Evolutionary conservation across 2,888 invertebrate species (phyloP).

Genomic region (Acanthopleura granulata): DNA sequence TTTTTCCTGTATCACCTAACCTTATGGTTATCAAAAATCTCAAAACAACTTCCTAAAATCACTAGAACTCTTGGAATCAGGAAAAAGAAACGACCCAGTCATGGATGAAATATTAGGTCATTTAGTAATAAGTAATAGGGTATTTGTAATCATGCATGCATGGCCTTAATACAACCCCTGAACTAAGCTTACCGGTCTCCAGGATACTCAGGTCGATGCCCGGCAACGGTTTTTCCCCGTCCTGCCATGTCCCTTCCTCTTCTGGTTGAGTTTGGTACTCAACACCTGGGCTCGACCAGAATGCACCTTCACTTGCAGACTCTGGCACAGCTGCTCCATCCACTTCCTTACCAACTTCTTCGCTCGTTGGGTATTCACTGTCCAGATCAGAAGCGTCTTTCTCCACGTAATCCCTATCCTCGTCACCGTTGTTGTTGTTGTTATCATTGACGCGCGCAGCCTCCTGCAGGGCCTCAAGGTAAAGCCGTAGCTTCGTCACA

Average conservation of each 20-base stretch:
- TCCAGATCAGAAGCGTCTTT: not conserved
- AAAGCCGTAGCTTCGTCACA: not conserved
- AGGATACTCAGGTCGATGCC: not conserved
- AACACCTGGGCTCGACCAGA: not conserved
- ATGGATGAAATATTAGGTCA: too few relatives aligned
- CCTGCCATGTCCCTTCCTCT: not conserved
- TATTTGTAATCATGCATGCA: too few relatives aligned
- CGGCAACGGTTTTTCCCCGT: not conserved
- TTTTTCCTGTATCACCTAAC: too few relatives aligned
- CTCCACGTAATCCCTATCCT: not conserved
- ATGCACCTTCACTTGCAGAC: not conserved
- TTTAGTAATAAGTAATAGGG: too few relatives aligned
- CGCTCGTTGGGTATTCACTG: not conserved
- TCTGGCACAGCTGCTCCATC: not conserved
- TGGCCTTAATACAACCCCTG: too few relatives aligned
- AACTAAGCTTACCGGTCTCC: not conserved
- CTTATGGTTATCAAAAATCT: too few relatives aligned
- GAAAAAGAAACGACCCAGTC: too few relatives aligned
- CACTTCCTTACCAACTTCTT: not conserved
- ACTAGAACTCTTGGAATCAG: too few relatives aligned
- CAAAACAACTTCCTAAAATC: too few relatives aligned
- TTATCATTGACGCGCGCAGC: not conserved
- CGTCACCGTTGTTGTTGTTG: not conserved
- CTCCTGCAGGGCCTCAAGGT: conserved; percentile 1
- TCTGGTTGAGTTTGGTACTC: not conserved